These are phyloP conservation scores for Conus ventricosus DNA, from an alignment of 1,140 invertebrate species.

Conservation along the genomic window DNA sequence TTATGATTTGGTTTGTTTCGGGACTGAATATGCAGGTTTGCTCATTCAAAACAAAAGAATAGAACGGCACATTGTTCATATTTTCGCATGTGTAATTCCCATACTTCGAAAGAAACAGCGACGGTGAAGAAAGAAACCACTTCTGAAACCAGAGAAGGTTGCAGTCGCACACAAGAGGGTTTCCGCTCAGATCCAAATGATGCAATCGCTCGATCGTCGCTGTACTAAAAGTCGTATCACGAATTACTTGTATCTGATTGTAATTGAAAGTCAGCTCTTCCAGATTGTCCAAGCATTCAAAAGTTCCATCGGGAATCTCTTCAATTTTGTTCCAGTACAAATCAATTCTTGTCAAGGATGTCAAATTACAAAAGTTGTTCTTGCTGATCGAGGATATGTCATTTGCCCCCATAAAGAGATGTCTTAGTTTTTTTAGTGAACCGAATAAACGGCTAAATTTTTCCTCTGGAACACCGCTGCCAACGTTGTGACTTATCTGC, in stretches of 20 bases:
- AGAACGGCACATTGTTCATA: not conserved
- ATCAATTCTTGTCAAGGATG: not conserved
- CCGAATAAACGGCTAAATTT: not conserved
- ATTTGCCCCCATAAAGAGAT: not conserved
- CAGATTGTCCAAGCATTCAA: slow-evolving; percentile 25
- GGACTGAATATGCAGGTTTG: slow-evolving; percentile 18
- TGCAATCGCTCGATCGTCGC: not conserved
- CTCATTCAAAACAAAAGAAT: not conserved
- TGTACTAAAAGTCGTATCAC: not conserved
- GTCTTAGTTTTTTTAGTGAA: not conserved
- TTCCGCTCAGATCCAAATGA: not conserved
- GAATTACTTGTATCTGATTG: not conserved
- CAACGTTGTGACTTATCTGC: not conserved
- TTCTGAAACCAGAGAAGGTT: slow-evolving; percentile 27
- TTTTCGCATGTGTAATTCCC: slow-evolving; percentile 13
- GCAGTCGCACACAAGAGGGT: slow-evolving; percentile 33
- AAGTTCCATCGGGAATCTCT: not conserved
- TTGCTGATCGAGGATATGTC: not conserved
- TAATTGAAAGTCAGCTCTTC: not conserved
- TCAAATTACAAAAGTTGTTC: not conserved
- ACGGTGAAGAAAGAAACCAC: slow-evolving; percentile 13
- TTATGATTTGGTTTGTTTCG: not conserved
- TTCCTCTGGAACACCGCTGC: not conserved
- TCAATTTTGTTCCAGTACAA: not conserved
- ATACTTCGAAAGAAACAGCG: not conserved